Evolutionary conservation across 2,888 invertebrate species (phyloP).

Genomic region (Pantelozetes paolii): DNA sequence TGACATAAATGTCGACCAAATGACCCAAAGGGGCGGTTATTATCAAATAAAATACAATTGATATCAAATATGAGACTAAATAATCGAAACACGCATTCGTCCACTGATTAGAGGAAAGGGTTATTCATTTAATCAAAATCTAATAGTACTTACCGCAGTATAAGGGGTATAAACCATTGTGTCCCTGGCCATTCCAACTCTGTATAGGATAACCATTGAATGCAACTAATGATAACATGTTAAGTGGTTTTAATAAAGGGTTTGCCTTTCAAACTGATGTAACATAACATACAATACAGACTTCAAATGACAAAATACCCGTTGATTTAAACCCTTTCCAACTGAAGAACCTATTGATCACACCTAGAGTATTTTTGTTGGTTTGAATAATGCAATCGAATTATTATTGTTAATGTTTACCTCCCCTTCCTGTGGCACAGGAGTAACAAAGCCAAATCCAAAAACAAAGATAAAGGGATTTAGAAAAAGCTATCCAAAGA

Average conservation of each 20-base stretch:
- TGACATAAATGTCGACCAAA: not conserved
- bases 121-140: not conserved
- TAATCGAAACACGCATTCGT: not conserved
- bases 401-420: not conserved
- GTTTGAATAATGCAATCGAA: not conserved
- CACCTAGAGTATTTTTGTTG: not conserved
- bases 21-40: not conserved
- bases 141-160: not conserved
- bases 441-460: not conserved
- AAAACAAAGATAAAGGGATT: not conserved
- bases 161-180: not conserved
- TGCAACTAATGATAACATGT: not conserved
- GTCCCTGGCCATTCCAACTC: not conserved
- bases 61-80: not conserved
- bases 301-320: not conserved
- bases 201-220: not conserved
- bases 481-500: not conserved
- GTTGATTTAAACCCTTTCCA: not conserved
- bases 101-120: not conserved
- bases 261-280: no score
- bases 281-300: constrained; percentile 4
- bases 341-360: not conserved
- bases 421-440: not conserved
- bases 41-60: not conserved
- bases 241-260: no score